These are phyloP conservation scores for Salticus scenicus DNA, from an alignment of 2,888 invertebrate genomes.

Conservation along the genomic window DNA sequence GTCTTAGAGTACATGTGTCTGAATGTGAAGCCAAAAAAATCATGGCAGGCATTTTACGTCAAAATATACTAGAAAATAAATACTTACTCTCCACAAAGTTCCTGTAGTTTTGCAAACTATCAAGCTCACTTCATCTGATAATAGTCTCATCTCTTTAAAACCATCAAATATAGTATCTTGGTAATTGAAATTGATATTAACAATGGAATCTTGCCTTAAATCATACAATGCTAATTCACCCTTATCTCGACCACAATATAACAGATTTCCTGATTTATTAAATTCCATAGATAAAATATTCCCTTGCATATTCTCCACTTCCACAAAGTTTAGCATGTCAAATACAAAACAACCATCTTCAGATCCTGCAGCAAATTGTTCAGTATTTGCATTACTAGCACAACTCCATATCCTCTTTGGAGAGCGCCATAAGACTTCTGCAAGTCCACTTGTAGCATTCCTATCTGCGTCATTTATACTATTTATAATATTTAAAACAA, in stretches of 20 bases:
- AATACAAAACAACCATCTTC: neutral
- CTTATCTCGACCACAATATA: slow-evolving; percentile 5
- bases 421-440: neutral
- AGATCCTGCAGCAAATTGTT: neutral
- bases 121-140: slow-evolving; percentile 5
- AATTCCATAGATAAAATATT: neutral
- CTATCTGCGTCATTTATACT: neutral
- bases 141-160: slow-evolving; percentile 7
- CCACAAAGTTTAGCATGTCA: neutral
- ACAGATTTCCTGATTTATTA: neutral
- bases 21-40: too few relatives aligned
- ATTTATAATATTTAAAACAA: neutral
- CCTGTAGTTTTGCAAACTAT: neutral
- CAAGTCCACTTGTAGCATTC: neutral
- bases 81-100: neutral
- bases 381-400: slow-evolving; percentile 7
- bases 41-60: too few relatives aligned
- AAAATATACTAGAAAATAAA: too few relatives aligned
- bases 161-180: too few relatives aligned
- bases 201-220: neutral
- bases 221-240: neutral
- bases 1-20: too few relatives aligned
- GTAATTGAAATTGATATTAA: neutral
- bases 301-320: neutral
- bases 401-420: slow-evolving; percentile 2